Evolutionary conservation across 2,888 invertebrate genomes (phyloP).

Genomic region (Romanomermis culicivorax): DNA sequence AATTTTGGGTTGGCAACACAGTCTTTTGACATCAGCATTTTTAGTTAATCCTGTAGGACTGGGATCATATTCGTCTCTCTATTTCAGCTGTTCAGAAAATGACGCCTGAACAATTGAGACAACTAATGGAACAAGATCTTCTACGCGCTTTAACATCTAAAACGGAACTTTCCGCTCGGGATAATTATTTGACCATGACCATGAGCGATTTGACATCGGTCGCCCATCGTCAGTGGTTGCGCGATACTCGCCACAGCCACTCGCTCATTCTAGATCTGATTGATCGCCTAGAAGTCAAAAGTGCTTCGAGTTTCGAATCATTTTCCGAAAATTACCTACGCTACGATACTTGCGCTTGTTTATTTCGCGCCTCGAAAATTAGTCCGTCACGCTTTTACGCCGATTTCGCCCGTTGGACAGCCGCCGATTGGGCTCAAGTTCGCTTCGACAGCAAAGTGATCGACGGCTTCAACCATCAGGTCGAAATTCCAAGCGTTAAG

Average conservation of each 20-base stretch:
- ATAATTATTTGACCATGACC: background rate
- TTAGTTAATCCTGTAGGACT: no score
- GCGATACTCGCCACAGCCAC: background rate
- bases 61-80: no score
- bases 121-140: background rate
- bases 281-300: background rate
- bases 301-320: background rate
- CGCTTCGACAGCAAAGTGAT: background rate
- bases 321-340: background rate
- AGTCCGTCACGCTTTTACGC: background rate
- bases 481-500: background rate
- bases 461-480: background rate
- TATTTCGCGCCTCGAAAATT: background rate
- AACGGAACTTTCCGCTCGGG: background rate
- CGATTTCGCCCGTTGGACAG: conserved; percentile 1
- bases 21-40: no score
- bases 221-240: background rate
- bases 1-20: no score
- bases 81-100: no score
- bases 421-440: background rate
- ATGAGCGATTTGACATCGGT: background rate
- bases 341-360: background rate
- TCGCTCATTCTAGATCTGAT: background rate
- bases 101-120: background rate
- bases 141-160: background rate